Evolutionary conservation across 2,797 vertebrate genomes (phyloP).

Genomic region (Nothura maculosa): DNA sequence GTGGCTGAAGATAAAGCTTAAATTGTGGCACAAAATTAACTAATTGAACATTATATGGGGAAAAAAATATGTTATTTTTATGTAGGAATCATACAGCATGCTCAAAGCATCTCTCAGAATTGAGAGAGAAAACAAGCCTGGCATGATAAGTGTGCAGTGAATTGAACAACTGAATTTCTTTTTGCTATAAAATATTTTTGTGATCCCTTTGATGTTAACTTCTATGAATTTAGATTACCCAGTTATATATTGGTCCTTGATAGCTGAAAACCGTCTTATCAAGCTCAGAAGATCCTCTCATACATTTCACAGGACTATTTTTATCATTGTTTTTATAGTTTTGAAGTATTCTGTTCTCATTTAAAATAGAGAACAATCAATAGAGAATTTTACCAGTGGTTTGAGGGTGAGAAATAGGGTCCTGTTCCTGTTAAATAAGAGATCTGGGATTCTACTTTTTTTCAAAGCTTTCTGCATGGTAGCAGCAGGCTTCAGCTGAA

Average conservation of each 20-base stretch:
- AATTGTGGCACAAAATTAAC: neutral
- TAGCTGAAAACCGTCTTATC: neutral
- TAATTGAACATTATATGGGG: neutral
- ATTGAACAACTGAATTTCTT: neutral
- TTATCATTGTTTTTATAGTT: too few species aligned
- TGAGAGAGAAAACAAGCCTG: neutral
- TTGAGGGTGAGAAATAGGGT: neutral
- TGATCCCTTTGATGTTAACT: neutral
- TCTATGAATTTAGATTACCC: neutral
- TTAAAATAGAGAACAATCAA: too few species aligned
- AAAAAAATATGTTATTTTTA: neutral
- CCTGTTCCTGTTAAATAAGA: neutral
- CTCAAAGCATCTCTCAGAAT: neutral
- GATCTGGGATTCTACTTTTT: neutral
- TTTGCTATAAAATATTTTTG: neutral
- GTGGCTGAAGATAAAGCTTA: neutral
- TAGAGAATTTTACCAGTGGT: too few species aligned
- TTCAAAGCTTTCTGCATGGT: neutral
- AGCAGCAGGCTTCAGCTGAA: neutral
- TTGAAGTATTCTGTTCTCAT: too few species aligned
- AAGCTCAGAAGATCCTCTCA: neutral
- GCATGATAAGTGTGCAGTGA: neutral
- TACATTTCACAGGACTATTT: too few species aligned
- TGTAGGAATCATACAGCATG: neutral
- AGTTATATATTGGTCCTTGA: neutral